Evolutionary conservation across 1,140 invertebrate species (phyloP).

Genomic region (Belonocnema kinseyi): DNA sequence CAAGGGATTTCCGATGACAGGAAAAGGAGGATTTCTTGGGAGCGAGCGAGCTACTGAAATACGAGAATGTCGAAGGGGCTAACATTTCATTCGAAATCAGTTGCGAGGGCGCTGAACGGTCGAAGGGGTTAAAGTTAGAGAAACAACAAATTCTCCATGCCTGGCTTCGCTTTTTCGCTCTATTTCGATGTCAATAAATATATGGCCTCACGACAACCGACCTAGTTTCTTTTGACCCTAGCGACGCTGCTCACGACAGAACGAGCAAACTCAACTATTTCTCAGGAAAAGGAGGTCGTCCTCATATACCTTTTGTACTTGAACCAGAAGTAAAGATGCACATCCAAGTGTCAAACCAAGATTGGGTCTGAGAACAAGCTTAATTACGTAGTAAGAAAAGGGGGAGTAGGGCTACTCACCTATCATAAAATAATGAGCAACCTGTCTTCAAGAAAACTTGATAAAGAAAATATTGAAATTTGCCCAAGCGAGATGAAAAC

Average conservation of each 20-base stretch:
- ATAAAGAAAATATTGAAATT: too few relatives aligned
- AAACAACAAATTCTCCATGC: slow-evolving; percentile 16
- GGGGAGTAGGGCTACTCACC: too few relatives aligned
- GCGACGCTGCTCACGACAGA: not conserved
- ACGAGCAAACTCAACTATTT: not conserved
- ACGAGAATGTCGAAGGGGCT: not conserved
- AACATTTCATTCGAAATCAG: not conserved
- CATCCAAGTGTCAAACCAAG: not conserved
- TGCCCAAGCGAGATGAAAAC: too few relatives aligned
- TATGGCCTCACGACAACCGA: not conserved
- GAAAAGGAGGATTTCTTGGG: not conserved
- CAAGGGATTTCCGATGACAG: slow-evolving; percentile 7
- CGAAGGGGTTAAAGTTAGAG: not conserved
- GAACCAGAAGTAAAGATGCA: not conserved
- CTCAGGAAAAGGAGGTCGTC: not conserved
- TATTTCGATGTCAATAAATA: slow-evolving; percentile 4
- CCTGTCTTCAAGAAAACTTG: too few relatives aligned
- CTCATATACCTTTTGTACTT: not conserved
- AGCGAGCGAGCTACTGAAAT: not conserved
- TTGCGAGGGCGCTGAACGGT: not conserved
- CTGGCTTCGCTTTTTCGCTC: slow-evolving; percentile 11
- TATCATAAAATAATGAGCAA: too few relatives aligned
- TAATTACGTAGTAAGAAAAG: not conserved
- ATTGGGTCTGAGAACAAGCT: not conserved
- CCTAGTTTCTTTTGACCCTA: not conserved